Evolutionary conservation across 64 coral and sea anemone species (phyloP).

Genomic region (Pachyseris speciosa): DNA sequence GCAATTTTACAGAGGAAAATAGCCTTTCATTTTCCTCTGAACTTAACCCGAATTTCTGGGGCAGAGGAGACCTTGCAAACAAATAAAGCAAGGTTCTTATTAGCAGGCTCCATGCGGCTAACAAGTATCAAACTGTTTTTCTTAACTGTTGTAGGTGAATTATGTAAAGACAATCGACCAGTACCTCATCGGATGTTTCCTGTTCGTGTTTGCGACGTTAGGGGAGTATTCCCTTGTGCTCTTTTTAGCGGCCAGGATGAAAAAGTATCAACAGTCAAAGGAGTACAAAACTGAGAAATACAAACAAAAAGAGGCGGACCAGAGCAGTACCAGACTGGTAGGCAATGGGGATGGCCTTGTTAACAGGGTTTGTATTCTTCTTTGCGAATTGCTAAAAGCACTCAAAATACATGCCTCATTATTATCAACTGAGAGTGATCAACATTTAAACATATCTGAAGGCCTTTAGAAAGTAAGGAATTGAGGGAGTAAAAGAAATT

Average conservation of each 20-base stretch:
- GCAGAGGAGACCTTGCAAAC: too few relatives aligned
- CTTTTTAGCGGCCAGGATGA: constrained; percentile 67
- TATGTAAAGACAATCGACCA: constrained; percentile 97
- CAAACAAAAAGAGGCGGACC: neutral
- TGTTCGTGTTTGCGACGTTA: constrained; percentile 96
- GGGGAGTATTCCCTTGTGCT: constrained; percentile 85
- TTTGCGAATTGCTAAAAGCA: too few relatives aligned
- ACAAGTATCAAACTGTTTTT: neutral
- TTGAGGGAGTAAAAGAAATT: too few relatives aligned
- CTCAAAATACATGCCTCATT: too few relatives aligned
- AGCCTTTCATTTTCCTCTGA: too few relatives aligned
- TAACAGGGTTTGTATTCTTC: neutral
- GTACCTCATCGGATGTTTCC: constrained; percentile 96
- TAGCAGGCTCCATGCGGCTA: neutral
- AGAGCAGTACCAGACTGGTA: neutral
- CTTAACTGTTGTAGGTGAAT: constrained; percentile 75
- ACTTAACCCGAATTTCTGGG: too few relatives aligned
- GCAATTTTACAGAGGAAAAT: too few relatives aligned
- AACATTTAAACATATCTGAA: too few relatives aligned
- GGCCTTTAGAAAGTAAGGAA: too few relatives aligned
- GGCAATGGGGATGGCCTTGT: constrained; percentile 2
- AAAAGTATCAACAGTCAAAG: constrained; percentile 50
- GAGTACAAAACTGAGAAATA: constrained; percentile 7
- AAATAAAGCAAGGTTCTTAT: neutral
- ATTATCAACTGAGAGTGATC: too few relatives aligned